phyloP scores from a whole-genome alignment of 2,113 vertebrate species.

The Melanerpes aurifrons region DNA sequence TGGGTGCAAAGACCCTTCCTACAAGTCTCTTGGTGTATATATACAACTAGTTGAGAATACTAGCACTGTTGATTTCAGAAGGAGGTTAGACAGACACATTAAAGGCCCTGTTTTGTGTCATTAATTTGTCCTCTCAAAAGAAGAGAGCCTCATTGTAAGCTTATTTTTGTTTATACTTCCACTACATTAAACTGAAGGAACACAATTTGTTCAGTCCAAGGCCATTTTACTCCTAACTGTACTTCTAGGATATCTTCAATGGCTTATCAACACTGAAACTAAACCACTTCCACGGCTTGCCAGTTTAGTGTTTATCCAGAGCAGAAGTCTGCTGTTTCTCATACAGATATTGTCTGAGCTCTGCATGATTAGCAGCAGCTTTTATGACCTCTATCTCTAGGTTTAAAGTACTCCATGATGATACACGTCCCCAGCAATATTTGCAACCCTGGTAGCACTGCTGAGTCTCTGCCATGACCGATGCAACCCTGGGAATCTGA shows the following conservation, averaged over 20 bases:
- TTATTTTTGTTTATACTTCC: neutral
- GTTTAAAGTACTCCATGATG: neutral
- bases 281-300: neutral
- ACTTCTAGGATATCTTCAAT: neutral
- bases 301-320: neutral
- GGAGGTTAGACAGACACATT: neutral
- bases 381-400: neutral
- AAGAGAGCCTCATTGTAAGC: neutral
- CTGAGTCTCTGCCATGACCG: neutral
- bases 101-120: neutral
- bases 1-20: neutral
- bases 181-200: neutral
- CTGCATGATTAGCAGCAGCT: neutral
- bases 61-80: neutral
- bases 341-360: neutral
- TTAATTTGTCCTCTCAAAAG: neutral
- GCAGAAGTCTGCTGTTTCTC: neutral
- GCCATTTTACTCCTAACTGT: neutral
- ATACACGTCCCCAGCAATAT: neutral
- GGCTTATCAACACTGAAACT: neutral
- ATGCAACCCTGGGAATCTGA: neutral
- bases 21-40: neutral
- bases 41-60: neutral
- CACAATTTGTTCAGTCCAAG: rapidly evolving
- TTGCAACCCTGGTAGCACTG: neutral